Base-by-base conservation (phyloP, 2,888 invertebrate genomes). In the Megalurothrips usitatus region DNA sequence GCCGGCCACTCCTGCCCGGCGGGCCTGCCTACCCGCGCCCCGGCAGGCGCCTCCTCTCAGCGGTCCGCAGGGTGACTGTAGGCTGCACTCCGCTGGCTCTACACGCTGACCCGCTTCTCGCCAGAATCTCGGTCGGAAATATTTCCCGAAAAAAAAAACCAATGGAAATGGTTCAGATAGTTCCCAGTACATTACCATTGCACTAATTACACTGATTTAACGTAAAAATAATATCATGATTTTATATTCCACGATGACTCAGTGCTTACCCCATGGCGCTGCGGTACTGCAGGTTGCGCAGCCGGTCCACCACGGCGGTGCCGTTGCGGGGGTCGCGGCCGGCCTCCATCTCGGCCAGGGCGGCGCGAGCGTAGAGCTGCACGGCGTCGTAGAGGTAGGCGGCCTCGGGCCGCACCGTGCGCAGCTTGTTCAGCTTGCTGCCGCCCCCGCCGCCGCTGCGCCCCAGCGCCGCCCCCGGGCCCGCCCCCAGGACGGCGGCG, bases 301-400 rank as follows among this genome's bases (percentile, higher is more conserved):
- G 92, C 82, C 91, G 90, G 80, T 91, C 89, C 80, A 96, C 92
- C 84, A 98, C 92, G 79, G 93, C 93, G n/a, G 92, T 91, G 43
- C 98, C 97, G 85, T 98, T 94, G 52, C 90, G 89, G 0, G 94
- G 92, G 84, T 91, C 90, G 23, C 91, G 92, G 0, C 92, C 92
- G n/a, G 89, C 88, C 68, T 90, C 88, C 81, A 97, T 87, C 0
- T 94, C 91, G 83, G 92, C 90, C 49, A 93, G 89, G 83, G 97
- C 88, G 2, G 96, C 96, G 82, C 91, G 90, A 17, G 96, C 95
- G 87, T 98, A 98, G 83, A 98, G 91, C 90, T 94, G 93, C 79
- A 98, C 95, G 0, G 98, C 95, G 87, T 98, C 98, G 87, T 97
- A 97, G 43, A 96, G 91, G 90, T 97, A 96, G 58, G 95, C 96